These are phyloP conservation scores for Trachymyrmex septentrionalis DNA, from an alignment of 1,140 invertebrate species.

Conservation along the genomic window DNA sequence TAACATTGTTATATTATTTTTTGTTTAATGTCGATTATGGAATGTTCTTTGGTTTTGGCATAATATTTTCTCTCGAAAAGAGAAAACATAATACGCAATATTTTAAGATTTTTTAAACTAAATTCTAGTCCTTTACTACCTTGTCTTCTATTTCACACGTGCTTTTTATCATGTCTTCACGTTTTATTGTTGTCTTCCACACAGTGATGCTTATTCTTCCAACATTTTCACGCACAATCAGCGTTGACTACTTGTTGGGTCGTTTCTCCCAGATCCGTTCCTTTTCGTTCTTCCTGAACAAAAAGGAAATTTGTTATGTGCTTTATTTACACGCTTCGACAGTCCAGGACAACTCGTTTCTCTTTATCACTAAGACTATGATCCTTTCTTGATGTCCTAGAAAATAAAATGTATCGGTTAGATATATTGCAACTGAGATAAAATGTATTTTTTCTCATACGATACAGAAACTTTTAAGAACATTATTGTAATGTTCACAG, in stretches of 20 bases:
- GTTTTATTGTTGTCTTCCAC: neutral
- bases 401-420: conserved; percentile 1
- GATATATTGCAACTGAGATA: neutral
- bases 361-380: neutral
- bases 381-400: neutral
- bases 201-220: neutral
- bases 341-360: neutral
- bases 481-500: no score
- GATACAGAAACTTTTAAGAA: no score
- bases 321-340: neutral
- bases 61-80: neutral
- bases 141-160: neutral
- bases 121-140: neutral
- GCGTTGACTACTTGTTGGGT: neutral
- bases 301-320: neutral
- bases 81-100: no score
- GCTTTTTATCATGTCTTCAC: neutral
- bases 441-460: neutral
- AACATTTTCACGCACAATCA: conserved; percentile 18
- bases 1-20: no score
- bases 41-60: no score
- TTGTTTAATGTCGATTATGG: no score
- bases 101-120: neutral
- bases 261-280: neutral
- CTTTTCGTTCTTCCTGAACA: neutral